These are phyloP conservation scores for Ectemnius lituratus DNA, from an alignment of 2,888 invertebrate species.

Conservation along the genomic window DNA sequence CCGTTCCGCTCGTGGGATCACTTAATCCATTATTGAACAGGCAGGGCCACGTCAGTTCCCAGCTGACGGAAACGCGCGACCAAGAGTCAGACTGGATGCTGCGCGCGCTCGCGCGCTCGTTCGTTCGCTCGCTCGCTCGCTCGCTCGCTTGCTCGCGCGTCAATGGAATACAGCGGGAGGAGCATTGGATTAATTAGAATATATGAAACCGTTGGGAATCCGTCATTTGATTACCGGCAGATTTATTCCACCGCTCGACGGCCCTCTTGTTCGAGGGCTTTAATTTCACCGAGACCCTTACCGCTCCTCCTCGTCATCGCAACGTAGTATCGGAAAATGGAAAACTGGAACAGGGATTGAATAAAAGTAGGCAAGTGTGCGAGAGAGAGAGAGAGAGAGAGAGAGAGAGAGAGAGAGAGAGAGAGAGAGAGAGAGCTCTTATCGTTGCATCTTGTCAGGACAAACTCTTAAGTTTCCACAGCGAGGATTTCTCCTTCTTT, in stretches of 20 bases:
- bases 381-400: not conserved
- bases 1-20: conserved; percentile 7
- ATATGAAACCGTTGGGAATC: conserved; percentile 51
- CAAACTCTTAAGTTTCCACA: no score
- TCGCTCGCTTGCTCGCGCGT: conserved; percentile 4
- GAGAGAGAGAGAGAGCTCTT: not conserved
- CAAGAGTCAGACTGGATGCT: conserved; percentile 12
- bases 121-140: not conserved
- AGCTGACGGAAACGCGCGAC: conserved; percentile 18
- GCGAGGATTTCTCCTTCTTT: no score
- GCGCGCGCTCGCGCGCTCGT: conserved; percentile 9
- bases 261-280: conserved; percentile 36
- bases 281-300: conserved; percentile 43
- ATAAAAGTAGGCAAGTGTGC: no score
- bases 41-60: not conserved
- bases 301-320: conserved; percentile 4
- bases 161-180: not conserved
- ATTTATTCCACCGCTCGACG: conserved; percentile 38
- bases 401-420: not conserved
- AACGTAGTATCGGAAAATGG: not conserved
- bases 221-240: conserved; percentile 55
- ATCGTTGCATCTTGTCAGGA: no score
- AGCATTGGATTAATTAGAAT: conserved; percentile 55
- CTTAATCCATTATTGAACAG: conserved; percentile 22
- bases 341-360: not conserved